These are phyloP conservation scores for Leucophenga montana DNA, from an alignment of 2,888 invertebrate genomes.

Conservation along the genomic window DNA sequence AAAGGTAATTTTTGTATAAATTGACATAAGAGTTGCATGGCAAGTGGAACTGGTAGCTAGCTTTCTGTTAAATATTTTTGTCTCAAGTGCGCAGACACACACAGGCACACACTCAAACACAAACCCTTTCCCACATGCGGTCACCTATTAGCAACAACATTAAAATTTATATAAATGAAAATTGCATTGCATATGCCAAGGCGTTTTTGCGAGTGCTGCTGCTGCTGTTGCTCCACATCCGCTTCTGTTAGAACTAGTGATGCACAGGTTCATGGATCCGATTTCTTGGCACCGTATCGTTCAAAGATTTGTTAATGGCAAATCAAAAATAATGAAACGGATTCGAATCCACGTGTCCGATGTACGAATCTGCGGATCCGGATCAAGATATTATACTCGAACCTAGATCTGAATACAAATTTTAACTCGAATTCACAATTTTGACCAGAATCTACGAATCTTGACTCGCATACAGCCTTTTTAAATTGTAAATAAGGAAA, in stretches of 20 bases:
- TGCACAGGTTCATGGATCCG: too few species aligned
- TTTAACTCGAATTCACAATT: too few species aligned
- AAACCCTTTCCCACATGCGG: not conserved
- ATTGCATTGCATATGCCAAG: conserved; percentile 57
- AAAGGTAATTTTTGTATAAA: conserved; percentile 62
- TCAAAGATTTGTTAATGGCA: too few species aligned
- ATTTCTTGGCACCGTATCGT: too few species aligned
- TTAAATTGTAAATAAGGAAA: too few species aligned
- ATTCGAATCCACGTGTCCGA: too few species aligned
- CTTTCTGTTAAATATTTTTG: conserved; percentile 11
- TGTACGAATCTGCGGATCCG: too few species aligned
- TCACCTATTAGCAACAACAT: conserved; percentile 20
- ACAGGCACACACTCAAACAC: conserved; percentile 7
- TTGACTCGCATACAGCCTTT: too few species aligned
- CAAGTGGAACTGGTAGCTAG: not conserved
- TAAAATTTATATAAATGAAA: conserved; percentile 62
- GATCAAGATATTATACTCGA: too few species aligned
- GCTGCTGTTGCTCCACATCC: not conserved
- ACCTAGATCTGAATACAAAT: too few species aligned
- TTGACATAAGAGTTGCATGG: conserved; percentile 57
- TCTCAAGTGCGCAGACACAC: conserved; percentile 12
- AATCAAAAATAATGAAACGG: too few species aligned
- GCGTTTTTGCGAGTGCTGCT: conserved; percentile 7
- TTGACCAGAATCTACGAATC: too few species aligned
- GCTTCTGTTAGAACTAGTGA: not conserved